Base-by-base conservation (phyloP, 2,797 vertebrate species). In the Coracias cyanogaster region DNA sequence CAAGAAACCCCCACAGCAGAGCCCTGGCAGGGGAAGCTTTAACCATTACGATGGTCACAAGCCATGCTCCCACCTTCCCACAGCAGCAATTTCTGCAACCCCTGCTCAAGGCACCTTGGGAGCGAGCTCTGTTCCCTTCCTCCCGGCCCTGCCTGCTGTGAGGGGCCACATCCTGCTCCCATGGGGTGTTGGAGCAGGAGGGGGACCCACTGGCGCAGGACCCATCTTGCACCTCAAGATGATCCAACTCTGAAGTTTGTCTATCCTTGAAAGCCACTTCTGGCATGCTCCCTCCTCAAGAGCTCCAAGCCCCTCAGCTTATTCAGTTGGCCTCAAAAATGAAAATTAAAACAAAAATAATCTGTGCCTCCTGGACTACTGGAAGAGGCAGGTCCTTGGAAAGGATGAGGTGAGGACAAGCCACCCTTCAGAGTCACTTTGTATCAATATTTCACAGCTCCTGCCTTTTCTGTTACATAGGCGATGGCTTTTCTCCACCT, bases 1-100 rank as follows among this genome's bases (percentile, higher is more conserved):
- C 4, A 4, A 73, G 46, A 58, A 89, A 46, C 45, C 57, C 48
- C 67, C 67, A 13, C 31, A 3, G 71, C 55, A 73, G 43, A 84
- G 31, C 7, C 0, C 41, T 61, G 84, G 73, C 52, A n/a, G 35
- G 31, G n/a, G 54, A 71, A 76, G 58, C 62, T 82, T 43, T 11
- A 69, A n/a, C 58, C 62, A 28, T 2, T 7, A 26, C 0, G 0
- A 33, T 0, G 14, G 62, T 2, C 66, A 39, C n/a, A 48, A 74
- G 70, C 57, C 55, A 5, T 0, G 0, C 18, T 90, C 61, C 24
- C 54, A 31, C 28, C n/a, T 51, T 31, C 69, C 64, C 51, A 24
- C 7, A 15, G 16, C 37, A 43, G 20, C 51, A 25, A 15, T 3
- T 25, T 20, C 64, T 37, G 54, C 54, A 52, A 14, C 4, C 24